phyloP scores from a whole-genome alignment of 2,888 invertebrate genomes.

The Pardosa pseudoannulata region DNA sequence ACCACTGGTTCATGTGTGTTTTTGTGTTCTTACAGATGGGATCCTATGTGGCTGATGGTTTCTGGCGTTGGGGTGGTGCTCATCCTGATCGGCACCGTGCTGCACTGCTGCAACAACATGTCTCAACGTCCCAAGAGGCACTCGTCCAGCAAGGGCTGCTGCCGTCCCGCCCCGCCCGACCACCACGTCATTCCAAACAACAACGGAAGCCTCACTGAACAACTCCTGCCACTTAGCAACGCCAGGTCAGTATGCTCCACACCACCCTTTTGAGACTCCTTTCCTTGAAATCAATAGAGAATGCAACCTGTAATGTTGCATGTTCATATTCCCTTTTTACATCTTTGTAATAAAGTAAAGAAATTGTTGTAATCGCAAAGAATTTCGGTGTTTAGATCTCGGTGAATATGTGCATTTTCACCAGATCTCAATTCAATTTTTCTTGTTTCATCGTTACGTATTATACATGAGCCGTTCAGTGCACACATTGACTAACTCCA shows the following conservation, averaged over 20 bases:
- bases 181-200: conserved; percentile 12
- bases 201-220: conserved; percentile 59
- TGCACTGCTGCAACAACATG: conserved; percentile 67
- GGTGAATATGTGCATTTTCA: too few species aligned
- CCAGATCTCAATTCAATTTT: too few species aligned
- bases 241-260: conserved; percentile 51
- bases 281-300: too few species aligned
- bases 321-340: too few species aligned
- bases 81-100: conserved; percentile 71
- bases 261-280: too few species aligned
- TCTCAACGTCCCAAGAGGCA: background rate
- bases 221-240: conserved; percentile 59
- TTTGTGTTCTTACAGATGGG: conserved; percentile 46
- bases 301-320: too few species aligned
- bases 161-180: conserved; percentile 11
- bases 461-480: too few species aligned
- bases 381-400: too few species aligned
- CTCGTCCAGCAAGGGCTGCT: background rate
- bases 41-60: conserved; percentile 73
- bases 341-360: too few species aligned
- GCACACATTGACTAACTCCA: too few species aligned
- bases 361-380: too few species aligned
- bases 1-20: background rate
- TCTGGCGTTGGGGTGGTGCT: conserved; percentile 69
- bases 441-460: too few species aligned